Evolutionary conservation across 2,888 invertebrate genomes (phyloP).

Genomic region (Phytoseiulus persimilis): DNA sequence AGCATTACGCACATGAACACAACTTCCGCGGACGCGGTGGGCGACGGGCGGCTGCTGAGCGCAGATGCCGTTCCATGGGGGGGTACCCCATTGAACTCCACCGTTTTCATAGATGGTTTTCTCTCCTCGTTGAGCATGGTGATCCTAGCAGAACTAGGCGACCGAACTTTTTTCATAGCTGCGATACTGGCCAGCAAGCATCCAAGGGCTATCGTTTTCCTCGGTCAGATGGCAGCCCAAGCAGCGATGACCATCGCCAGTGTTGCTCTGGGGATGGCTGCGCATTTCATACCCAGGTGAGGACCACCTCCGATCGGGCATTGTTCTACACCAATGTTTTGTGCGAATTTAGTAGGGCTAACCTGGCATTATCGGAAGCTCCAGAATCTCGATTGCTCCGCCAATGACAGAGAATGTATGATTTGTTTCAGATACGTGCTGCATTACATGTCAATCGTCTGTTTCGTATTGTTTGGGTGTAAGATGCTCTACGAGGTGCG

Average conservation of each 20-base stretch:
- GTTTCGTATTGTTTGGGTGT: conserved; percentile 91
- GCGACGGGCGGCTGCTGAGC: too few relatives aligned
- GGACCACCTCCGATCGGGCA: conserved; percentile 88
- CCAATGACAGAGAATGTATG: not conserved
- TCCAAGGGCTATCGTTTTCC: conserved; percentile 78
- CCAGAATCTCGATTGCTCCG: too few relatives aligned
- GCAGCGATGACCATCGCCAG: conserved; percentile 83
- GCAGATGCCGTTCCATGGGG: not conserved
- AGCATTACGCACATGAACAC: not conserved
- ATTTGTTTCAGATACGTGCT: not conserved
- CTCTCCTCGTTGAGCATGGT: conserved; percentile 91
- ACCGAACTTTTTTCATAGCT: conserved; percentile 99
- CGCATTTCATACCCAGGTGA: conserved; percentile 82
- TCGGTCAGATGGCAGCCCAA: conserved; percentile 85
- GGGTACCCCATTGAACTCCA: not conserved
- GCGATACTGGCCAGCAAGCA: conserved; percentile 99
- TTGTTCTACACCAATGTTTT: conserved; percentile 76
- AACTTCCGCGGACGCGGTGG: not conserved
- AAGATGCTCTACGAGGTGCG: conserved; percentile 83
- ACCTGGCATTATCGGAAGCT: not conserved
- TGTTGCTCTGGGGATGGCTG: conserved; percentile 77
- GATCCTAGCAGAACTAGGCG: conserved; percentile 91
- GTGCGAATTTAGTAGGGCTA: not conserved
- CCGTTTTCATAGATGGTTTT: conserved; percentile 81
- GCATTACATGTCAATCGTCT: conserved; percentile 44